Base-by-base conservation (phyloP, 2,797 vertebrate genomes). In the Anguilla megastoma region DNA sequence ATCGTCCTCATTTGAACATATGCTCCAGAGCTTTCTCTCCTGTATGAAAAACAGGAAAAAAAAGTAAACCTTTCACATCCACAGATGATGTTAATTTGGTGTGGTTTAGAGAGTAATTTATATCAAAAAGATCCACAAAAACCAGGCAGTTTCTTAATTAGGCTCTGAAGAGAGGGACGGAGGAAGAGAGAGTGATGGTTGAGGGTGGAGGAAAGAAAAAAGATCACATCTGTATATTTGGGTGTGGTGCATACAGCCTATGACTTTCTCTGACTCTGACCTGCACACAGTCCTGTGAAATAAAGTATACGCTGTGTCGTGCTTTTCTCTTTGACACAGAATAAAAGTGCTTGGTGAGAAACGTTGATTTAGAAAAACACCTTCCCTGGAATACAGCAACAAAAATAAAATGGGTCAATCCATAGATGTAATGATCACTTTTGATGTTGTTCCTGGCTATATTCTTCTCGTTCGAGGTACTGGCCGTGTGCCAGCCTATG, bases 31-130 rank as follows among this genome's bases (percentile, higher is more conserved):
- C 95, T 95, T 95, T 94, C 94, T 94, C 93, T 95, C 88, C 94
- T 95, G 92, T 95, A 96, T 95, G 95, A 96, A 95, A 96, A 95
- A 92, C 92, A 95, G 94, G 93, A 93, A 94, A 86, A 36, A 93
- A 36, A 93, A 93, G 92, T 92, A 97, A 97, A 97, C 96, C 97
- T 97, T 97, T 98, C 92, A 92, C 96, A 97, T 97, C 97, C 97
- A 97, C 97, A 98, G 98, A 99, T 98, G 98, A 98, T 98, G 97
- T 96, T 97, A 97, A 99, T 99, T 99, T 99, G 97, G 97, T 98
- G 97, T 95, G 98, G 98, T 99, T 98, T 98, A 96, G 97, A 98
- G 97, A 97, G 97, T 97, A 98, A 99, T 99, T 98, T 98, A 98
- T 97, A 99, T 99, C 98, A 99, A 99, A 99, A 97, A 95, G 94